A percentile compares a stretch with the other conserved stretches of the same genome.
phyloP scores from a whole-genome alignment of 1,140 invertebrate genomes.

The Zophobas morio region DNA sequence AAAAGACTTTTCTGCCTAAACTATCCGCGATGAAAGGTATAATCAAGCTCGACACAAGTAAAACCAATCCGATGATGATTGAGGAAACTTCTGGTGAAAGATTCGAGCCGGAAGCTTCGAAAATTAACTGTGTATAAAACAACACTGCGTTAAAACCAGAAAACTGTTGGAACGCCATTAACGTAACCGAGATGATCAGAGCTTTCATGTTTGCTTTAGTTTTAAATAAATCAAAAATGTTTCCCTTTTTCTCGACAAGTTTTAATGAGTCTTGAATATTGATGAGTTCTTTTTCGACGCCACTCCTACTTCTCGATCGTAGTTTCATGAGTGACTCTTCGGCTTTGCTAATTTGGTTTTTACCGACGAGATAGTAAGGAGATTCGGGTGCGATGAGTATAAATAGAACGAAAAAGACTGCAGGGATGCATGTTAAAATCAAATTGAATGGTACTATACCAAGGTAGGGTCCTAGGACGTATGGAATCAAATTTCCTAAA shows the following conservation, averaged over 20 bases:
- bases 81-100: conserved; percentile 72
- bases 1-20: conserved; percentile 79
- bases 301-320: background rate
- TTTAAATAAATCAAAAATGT: conserved; percentile 62
- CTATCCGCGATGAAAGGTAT: conserved; percentile 84
- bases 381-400: conserved; percentile 77
- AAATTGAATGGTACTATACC: too few species aligned
- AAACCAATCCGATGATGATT: conserved; percentile 83
- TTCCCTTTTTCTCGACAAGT: conserved; percentile 1
- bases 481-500: conserved; percentile 59
- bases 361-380: conserved; percentile 79
- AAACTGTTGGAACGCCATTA: conserved; percentile 82
- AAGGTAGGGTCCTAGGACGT: background rate
- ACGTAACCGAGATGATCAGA: conserved; percentile 77
- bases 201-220: conserved; percentile 74
- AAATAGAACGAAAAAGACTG: conserved; percentile 71
- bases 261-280: background rate
- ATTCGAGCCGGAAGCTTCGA: conserved; percentile 72
- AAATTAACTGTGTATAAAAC: conserved; percentile 84
- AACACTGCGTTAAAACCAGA: conserved; percentile 87
- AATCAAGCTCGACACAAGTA: conserved; percentile 74
- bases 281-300: background rate
- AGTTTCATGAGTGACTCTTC: conserved; percentile 70
- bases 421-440: conserved; percentile 58
- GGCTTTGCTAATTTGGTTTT: conserved; percentile 75